Percentiles rank a stretch among this genome's conserved stretches.
Conservation (phyloP, 2,797 vertebrate species). For the Chelon auratus region DNA sequence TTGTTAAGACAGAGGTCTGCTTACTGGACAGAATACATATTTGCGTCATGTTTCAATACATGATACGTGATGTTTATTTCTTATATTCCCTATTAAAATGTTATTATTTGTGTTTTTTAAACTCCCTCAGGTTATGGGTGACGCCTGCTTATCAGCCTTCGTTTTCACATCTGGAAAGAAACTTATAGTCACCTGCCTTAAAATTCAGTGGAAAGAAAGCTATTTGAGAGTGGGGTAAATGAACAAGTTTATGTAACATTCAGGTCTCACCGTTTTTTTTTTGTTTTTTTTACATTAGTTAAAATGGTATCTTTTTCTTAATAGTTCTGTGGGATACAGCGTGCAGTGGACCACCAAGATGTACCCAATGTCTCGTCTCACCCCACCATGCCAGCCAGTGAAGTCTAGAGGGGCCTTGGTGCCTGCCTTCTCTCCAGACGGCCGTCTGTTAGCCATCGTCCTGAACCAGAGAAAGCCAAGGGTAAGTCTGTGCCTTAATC, state of each 20-base stretch:
- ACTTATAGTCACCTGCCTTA: constrained; percentile 87
- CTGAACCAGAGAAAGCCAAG: constrained; percentile 93
- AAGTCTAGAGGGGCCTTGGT: constrained; percentile 94
- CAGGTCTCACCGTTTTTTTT: not conserved
- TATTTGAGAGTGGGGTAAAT: constrained; percentile 74
- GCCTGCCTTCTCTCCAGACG: constrained; percentile 90
- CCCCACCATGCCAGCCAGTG: constrained; percentile 86
- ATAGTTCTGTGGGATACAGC: constrained; percentile 83
- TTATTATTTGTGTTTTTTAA: constrained; percentile 4
- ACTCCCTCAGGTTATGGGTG: constrained; percentile 85
- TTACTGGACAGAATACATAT: constrained; percentile 27
- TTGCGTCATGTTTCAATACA: constrained; percentile 8
- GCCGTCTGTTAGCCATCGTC: constrained; percentile 87
- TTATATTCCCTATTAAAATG: not conserved
- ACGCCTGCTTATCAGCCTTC: constrained; percentile 90
- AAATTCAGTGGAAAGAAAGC: constrained; percentile 88
- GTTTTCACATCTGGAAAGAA: constrained; percentile 87
- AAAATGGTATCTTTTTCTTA: constrained; percentile 20
- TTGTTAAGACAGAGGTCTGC: constrained; percentile 90
- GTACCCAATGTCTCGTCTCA: constrained; percentile 81
- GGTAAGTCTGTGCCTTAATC: constrained; percentile 73
- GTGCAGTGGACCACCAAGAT: constrained; percentile 88
- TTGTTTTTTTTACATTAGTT: constrained; percentile 3
- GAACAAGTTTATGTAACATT: not conserved
- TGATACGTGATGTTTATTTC: not conserved